Base-by-base conservation (phyloP, 2,888 invertebrate genomes). In the Sesamia inferens region DNA sequence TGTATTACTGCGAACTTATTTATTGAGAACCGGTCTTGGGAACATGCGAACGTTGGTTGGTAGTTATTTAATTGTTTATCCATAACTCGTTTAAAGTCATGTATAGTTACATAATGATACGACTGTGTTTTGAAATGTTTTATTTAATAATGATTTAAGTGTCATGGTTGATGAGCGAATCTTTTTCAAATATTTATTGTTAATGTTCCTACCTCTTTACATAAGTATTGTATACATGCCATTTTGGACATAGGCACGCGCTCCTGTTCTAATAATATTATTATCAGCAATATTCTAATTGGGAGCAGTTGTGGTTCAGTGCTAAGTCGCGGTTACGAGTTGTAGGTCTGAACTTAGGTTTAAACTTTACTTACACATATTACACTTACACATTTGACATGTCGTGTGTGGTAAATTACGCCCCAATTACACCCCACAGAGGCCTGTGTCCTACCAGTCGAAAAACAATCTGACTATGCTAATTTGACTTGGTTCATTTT, bases 91-190 rank as follows among this genome's bases (percentile, higher is more conserved):
- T 59, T 48, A 68, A 58, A 71, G 54, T 64, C 55, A 19, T 67
- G 51, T 48, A 71, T 68, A 24, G 67, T 85, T 85, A 71, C 62
- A 71, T 82, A 85, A 78, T 64, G 68, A 74, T 74, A 82, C 62
- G 74, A 44, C 48, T 70, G 48, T 63, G 81, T 78, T 73, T 71
- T 61, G 68, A 63, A 64, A 44, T 71, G 71, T 71, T 78, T 69
- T 61, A 55, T 78, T 69, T 61, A 55, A 62, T 64, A 54, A 57
- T 55, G 67, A 72, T 81, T 63, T 73, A 66, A 51, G 31, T 71
- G 42, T 22, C 78, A 59, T 31, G 48, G 65, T 66, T 85, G 67
- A 62, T 55, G 69, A 71, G 69, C 11, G 22, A 71, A 59, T 68
- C 64, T 59, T 72, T 66, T 57, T 47, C 39, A 70, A 76, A 84